Evolutionary conservation across 1,140 invertebrate genomes (phyloP).

Genomic region (Bemisia tabaci): DNA sequence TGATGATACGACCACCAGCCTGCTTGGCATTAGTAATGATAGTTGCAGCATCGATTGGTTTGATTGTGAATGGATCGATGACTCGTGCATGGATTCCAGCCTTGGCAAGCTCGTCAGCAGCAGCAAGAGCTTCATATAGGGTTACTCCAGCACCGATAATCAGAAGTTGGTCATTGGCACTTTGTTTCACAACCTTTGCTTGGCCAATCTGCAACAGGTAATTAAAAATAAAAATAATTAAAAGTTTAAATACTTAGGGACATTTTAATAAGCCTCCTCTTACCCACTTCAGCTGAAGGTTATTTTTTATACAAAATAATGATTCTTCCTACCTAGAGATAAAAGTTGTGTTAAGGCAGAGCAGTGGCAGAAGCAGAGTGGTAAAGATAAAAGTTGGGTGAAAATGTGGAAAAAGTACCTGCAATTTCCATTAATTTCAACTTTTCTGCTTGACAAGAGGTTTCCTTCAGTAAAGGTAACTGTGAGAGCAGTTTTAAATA

Average conservation of each 20-base stretch:
- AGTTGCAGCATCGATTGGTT: conserved; percentile 74
- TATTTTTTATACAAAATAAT: no score
- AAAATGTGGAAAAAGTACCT: no score
- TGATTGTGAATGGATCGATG: conserved; percentile 89
- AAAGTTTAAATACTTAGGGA: neutral
- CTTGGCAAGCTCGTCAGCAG: conserved; percentile 60
- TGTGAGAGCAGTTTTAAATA: no score
- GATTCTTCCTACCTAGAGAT: no score
- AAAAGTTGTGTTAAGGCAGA: no score
- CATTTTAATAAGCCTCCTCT: no score
- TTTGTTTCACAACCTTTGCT: conserved; percentile 63
- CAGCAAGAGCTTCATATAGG: conserved; percentile 75
- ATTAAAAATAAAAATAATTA: conserved; percentile 10
- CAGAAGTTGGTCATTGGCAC: conserved; percentile 59
- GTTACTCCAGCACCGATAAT: conserved; percentile 89
- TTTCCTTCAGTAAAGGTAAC: no score
- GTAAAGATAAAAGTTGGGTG: no score
- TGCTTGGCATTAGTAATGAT: conserved; percentile 66
- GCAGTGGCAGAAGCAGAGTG: no score
- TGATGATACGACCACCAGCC: conserved; percentile 68
- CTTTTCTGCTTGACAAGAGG: no score
- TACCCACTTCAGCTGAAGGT: no score
- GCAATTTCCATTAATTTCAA: no score
- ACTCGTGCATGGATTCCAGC: conserved; percentile 59
- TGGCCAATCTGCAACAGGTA: conserved; percentile 45